Percentiles rank a stretch among this genome's conserved stretches.
Evolutionary conservation across 1,140 invertebrate genomes (phyloP).

Genomic region (Adoxophyes honmai): DNA sequence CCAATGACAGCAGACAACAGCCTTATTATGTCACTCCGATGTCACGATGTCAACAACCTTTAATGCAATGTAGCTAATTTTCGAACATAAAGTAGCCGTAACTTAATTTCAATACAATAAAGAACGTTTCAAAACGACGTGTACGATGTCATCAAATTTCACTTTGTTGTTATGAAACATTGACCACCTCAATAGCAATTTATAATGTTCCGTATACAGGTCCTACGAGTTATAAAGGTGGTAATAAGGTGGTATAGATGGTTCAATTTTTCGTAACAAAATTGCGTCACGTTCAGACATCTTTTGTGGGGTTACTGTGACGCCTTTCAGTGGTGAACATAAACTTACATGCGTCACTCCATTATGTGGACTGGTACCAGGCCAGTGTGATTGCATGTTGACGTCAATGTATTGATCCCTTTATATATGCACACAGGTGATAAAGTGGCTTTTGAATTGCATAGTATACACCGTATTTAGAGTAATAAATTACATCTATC

Average conservation of each 20-base stretch:
- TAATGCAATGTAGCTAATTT: neutral
- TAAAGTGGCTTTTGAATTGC: neutral
- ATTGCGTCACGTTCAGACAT: neutral
- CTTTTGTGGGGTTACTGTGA: conserved; percentile 1
- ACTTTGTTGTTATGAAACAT: neutral
- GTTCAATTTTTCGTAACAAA: no score
- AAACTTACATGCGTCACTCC: conserved; percentile 10
- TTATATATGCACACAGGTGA: neutral
- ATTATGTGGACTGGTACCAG: neutral
- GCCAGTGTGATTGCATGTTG: neutral
- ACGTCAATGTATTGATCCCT: conserved; percentile 5
- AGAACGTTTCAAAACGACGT: neutral
- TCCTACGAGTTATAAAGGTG: neutral
- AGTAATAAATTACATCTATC: no score
- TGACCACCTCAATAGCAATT: neutral
- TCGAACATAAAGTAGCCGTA: conserved; percentile 5
- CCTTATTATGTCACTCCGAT: neutral
- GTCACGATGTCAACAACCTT: conserved; percentile 6
- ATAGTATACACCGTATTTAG: no score
- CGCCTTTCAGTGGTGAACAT: conserved; percentile 3
- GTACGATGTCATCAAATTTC: conserved; percentile 9
- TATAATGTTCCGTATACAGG: neutral
- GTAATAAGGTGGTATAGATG: neutral
- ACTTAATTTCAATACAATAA: conserved; percentile 13
- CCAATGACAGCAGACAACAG: no score